phyloP scores from a whole-genome alignment of 2,113 vertebrate species.

The Paraplagusia blochii region DNA sequence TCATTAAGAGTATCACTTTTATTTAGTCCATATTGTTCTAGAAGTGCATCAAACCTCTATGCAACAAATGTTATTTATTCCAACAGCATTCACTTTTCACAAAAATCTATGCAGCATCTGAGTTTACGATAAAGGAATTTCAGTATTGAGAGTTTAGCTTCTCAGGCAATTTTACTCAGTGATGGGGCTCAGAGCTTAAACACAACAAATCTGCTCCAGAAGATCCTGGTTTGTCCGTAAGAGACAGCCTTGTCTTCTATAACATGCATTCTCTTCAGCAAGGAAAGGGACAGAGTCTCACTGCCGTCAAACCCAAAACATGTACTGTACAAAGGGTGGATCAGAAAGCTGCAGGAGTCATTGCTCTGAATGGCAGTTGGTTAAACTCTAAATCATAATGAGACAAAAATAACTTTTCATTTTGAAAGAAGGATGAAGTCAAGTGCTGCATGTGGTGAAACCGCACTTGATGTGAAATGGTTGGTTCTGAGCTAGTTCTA shows the following conservation, averaged over 20 bases:
- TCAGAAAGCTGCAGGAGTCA: slow-evolving; percentile 43
- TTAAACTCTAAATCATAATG: slow-evolving; percentile 48
- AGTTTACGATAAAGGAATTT: slow-evolving; percentile 55
- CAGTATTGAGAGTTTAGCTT: slow-evolving; percentile 58
- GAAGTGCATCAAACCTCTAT: slow-evolving; percentile 75
- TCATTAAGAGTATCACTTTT: background rate
- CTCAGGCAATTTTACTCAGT: slow-evolving; percentile 74
- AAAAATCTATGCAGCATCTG: slow-evolving; percentile 74
- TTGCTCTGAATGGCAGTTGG: slow-evolving; percentile 57
- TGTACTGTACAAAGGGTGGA: slow-evolving; percentile 35
- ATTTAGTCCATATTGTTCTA: slow-evolving; percentile 9
- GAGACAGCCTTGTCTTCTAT: slow-evolving; percentile 15
- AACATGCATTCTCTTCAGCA: slow-evolving; percentile 22
- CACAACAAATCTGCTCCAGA: slow-evolving; percentile 28
- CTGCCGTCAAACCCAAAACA: slow-evolving; percentile 40
- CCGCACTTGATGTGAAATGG: slow-evolving; percentile 67
- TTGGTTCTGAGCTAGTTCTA: slow-evolving; percentile 66
- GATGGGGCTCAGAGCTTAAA: slow-evolving; percentile 53
- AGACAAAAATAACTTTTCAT: no score
- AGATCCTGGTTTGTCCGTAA: slow-evolving; percentile 9
- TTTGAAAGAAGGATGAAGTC: slow-evolving; percentile 31
- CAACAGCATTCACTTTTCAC: slow-evolving; percentile 55
- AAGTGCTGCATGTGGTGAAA: slow-evolving; percentile 72
- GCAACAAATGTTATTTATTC: slow-evolving; percentile 69
- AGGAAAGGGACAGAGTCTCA: slow-evolving; percentile 53